Evolutionary conservation across 2,113 vertebrate species (phyloP).

Genomic region (Microcebus tavaratra): DNA sequence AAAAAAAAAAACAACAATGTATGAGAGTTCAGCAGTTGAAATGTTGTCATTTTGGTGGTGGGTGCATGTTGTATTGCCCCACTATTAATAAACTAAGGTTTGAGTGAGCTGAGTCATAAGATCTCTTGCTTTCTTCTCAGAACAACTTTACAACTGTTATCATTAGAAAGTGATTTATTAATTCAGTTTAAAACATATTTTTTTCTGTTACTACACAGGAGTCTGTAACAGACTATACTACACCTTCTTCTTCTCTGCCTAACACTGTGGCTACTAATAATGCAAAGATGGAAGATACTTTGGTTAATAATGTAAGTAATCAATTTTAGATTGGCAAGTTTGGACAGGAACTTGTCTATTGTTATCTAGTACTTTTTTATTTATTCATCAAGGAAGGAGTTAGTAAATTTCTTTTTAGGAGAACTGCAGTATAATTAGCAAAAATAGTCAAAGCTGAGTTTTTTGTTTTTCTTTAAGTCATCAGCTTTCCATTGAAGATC

Average conservation of each 20-base stretch:
- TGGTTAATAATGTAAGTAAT: constrained; percentile 79
- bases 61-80: background rate
- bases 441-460: background rate
- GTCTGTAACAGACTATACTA: too few species aligned
- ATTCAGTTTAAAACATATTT: constrained; percentile 79
- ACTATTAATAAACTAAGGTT: background rate
- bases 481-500: background rate
- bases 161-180: background rate
- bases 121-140: background rate
- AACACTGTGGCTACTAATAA: too few species aligned
- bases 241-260: too few species aligned
- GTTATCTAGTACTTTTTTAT: background rate
- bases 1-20: background rate
- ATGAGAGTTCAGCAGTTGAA: background rate
- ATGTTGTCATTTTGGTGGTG: background rate
- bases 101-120: background rate
- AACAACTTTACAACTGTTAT: background rate
- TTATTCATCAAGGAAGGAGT: background rate
- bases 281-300: too few species aligned
- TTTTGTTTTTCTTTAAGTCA: background rate
- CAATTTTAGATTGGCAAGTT: background rate
- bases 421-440: background rate
- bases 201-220: constrained; percentile 55
- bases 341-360: background rate
- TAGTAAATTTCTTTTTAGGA: background rate